Conservation (phyloP, 2,888 invertebrate genomes). For the Mythimna lalbum region DNA sequence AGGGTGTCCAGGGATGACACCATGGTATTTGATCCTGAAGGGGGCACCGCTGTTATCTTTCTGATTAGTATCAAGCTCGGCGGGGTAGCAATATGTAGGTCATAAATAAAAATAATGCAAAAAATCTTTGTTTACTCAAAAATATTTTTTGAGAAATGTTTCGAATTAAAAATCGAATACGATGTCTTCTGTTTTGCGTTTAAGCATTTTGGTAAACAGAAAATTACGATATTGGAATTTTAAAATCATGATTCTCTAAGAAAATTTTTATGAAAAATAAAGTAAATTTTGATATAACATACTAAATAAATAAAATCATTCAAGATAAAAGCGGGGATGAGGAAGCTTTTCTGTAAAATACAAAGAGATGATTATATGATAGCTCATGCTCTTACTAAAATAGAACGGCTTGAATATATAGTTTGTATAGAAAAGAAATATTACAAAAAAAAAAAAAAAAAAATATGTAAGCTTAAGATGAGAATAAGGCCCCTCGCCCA, state of each 20-base stretch:
- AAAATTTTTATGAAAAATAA: conserved; percentile 39
- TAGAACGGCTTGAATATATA: conserved; percentile 21
- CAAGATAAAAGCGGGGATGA: conserved; percentile 69
- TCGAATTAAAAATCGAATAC: conserved; percentile 2
- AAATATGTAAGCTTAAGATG: conserved; percentile 36
- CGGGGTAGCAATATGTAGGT: conserved; percentile 75
- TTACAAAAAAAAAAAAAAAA: conserved; percentile 9
- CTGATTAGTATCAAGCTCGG: conserved; percentile 88
- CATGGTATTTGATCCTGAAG: conserved; percentile 95
- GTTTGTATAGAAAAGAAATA: conserved; percentile 16
- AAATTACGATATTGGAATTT: conserved; percentile 10
- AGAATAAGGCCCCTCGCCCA: neutral
- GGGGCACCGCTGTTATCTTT: conserved; percentile 89
- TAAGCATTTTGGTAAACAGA: conserved; percentile 32
- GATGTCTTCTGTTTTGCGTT: conserved; percentile 9
- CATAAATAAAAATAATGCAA: conserved; percentile 45
- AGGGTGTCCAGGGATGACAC: conserved; percentile 94
- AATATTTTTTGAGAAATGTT: neutral
- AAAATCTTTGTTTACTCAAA: conserved; percentile 17
- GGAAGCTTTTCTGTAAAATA: conserved; percentile 69
- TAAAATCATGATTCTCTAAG: neutral
- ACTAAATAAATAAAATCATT: conserved; percentile 35
- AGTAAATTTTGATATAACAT: conserved; percentile 22
- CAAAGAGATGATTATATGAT: conserved; percentile 58
- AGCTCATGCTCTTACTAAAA: conserved; percentile 47